These are phyloP conservation scores for Megalops atlanticus DNA, from an alignment of 2,113 vertebrate genomes.

Conservation along the genomic window DNA sequence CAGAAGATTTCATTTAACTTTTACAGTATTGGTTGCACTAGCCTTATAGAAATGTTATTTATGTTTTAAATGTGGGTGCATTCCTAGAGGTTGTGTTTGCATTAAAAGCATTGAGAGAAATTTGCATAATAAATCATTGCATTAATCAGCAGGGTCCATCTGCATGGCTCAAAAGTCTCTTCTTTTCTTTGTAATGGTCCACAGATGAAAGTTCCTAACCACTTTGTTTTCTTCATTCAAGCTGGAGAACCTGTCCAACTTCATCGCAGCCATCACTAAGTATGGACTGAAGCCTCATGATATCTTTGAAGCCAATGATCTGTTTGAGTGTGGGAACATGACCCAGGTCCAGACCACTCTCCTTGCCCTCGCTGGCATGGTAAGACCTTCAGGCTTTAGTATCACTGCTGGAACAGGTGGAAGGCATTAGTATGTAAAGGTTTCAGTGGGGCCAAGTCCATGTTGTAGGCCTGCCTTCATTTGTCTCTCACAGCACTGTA, in stretches of 20 bases:
- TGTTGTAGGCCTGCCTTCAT: not conserved
- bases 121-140: not conserved
- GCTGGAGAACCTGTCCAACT: conserved; percentile 94
- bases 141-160: not conserved
- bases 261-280: conserved; percentile 83
- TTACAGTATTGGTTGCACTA: not conserved
- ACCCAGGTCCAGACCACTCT: conserved; percentile 91
- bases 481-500: too few species aligned
- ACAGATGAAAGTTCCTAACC: not conserved
- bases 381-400: conserved; percentile 57
- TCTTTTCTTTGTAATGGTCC: not conserved
- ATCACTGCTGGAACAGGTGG: not conserved
- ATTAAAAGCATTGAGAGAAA: too few species aligned
- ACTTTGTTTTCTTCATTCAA: conserved; percentile 47
- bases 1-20: not conserved
- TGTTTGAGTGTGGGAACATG: conserved; percentile 91
- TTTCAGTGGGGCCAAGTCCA: not conserved
- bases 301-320: conserved; percentile 90
- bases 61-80: not conserved
- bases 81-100: not conserved
- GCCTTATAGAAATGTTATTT: not conserved
- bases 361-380: conserved; percentile 87
- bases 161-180: not conserved
- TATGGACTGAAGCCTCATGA: conserved; percentile 91
- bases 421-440: not conserved